These are phyloP conservation scores for Leptinotarsa juncta DNA, from an alignment of 2,888 invertebrate species.

Conservation along the genomic window DNA sequence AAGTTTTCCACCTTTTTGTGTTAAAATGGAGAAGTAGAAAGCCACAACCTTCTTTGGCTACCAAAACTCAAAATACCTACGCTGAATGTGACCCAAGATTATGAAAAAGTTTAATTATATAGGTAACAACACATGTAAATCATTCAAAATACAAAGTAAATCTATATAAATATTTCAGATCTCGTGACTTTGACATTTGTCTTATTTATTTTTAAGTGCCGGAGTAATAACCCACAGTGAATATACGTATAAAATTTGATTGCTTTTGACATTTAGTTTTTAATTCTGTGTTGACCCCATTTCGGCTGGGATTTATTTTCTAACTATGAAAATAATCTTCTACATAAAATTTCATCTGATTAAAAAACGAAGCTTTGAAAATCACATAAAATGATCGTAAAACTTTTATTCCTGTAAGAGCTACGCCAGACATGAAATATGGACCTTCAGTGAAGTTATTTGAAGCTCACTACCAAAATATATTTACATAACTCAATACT, in stretches of 20 bases:
- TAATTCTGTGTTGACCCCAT: constrained; percentile 2
- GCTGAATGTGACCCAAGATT: too few relatives aligned
- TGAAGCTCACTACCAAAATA: not conserved
- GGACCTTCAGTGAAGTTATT: constrained; percentile 3
- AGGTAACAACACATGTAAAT: not conserved
- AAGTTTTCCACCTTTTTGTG: too few relatives aligned
- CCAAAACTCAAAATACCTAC: too few relatives aligned
- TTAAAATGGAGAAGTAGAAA: too few relatives aligned
- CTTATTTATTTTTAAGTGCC: too few relatives aligned
- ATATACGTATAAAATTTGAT: not conserved
- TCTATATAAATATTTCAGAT: too few relatives aligned
- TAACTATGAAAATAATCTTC: not conserved
- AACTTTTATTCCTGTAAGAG: constrained; percentile 19
- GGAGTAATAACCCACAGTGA: not conserved
- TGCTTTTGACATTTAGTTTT: not conserved
- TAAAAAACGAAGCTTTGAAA: constrained; percentile 18
- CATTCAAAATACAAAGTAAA: not conserved
- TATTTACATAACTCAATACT: constrained; percentile 6
- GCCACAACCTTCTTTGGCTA: too few relatives aligned
- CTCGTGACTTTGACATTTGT: too few relatives aligned
- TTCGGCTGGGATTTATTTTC: not conserved
- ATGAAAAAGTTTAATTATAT: too few relatives aligned
- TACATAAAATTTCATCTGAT: constrained; percentile 4
- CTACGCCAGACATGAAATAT: constrained; percentile 23
- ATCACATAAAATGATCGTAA: constrained; percentile 20